A percentile compares a stretch with the other conserved stretches of the same genome.
Evolutionary conservation across 2,888 invertebrate genomes (phyloP).

Genomic region (Polia nebulosa): DNA sequence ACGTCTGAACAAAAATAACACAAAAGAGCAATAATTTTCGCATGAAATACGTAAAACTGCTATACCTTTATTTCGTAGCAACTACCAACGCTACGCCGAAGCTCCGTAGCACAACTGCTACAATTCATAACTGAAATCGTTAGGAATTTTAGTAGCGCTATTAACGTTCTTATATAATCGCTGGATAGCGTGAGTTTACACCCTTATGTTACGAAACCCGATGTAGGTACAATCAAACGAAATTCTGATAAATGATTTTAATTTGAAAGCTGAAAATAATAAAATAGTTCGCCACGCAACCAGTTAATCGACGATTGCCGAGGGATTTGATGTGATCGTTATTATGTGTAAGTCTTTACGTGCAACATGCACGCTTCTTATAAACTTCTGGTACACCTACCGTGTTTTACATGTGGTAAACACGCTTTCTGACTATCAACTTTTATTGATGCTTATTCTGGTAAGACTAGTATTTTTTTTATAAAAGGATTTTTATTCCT

Average conservation of each 20-base stretch:
- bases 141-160: constrained; percentile 58
- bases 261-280: constrained; percentile 56
- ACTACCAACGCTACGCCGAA: constrained; percentile 51
- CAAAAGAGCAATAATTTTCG: not conserved
- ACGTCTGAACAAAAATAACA: too few species aligned
- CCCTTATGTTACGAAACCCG: constrained; percentile 62
- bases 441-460: not conserved
- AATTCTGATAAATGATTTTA: constrained; percentile 63
- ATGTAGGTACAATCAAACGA: constrained; percentile 53
- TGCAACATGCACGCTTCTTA: not conserved
- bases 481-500: not conserved
- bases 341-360: constrained; percentile 10
- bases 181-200: constrained; percentile 68
- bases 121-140: constrained; percentile 50
- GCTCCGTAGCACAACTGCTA: constrained; percentile 60
- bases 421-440: not conserved
- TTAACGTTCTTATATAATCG: constrained; percentile 69
- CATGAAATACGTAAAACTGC: constrained; percentile 10
- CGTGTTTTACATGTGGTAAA: not conserved
- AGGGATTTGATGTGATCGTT: constrained; percentile 15
- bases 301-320: constrained; percentile 22
- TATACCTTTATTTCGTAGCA: constrained; percentile 55
- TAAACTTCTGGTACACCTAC: not conserved
- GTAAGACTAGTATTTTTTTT: not conserved
- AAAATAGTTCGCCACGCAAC: constrained; percentile 44